Percentiles rank a stretch among this genome's conserved stretches.
These are phyloP conservation scores for Eulemur albifrons DNA, from an alignment of 2,797 vertebrate species.

Conservation along the genomic window DNA sequence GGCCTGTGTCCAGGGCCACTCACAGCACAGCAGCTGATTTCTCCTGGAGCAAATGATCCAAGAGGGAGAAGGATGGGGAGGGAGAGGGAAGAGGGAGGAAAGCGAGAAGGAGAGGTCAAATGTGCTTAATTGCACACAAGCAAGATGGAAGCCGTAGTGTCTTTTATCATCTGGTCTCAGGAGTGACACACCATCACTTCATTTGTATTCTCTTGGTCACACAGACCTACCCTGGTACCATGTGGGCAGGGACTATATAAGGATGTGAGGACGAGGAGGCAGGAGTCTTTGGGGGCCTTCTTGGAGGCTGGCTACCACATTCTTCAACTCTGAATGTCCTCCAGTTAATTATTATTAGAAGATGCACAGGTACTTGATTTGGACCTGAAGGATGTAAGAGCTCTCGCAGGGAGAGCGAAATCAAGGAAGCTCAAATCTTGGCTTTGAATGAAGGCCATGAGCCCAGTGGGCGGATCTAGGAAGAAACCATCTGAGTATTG, in stretches of 20 bases:
- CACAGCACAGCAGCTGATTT: not conserved
- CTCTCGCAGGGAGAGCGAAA: not conserved
- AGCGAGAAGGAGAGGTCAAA: not conserved
- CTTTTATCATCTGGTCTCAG: not conserved
- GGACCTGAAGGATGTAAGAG: not conserved
- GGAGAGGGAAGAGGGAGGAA: too few relatives aligned
- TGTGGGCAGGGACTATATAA: not conserved
- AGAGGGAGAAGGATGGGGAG: not conserved
- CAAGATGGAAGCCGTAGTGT: not conserved
- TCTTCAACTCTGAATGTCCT: not conserved
- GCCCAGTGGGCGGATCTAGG: not conserved
- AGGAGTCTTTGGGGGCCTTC: not conserved
- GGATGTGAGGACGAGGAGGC: not conserved
- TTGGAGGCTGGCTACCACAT: not conserved
- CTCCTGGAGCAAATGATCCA: not conserved
- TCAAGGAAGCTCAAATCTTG: not conserved
- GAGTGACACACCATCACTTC: not conserved
- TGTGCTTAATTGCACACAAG: not conserved
- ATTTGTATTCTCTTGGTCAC: not conserved
- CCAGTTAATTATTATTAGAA: not conserved
- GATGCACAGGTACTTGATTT: not conserved
- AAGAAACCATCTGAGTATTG: not conserved
- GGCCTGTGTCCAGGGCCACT: not conserved
- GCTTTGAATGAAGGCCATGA: not conserved
- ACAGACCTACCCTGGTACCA: not conserved